A percentile compares a stretch with the other conserved stretches of the same genome.
These are phyloP conservation scores for Chiloscyllium punctatum DNA, from an alignment of 2,797 vertebrate genomes.

Conservation along the genomic window DNA sequence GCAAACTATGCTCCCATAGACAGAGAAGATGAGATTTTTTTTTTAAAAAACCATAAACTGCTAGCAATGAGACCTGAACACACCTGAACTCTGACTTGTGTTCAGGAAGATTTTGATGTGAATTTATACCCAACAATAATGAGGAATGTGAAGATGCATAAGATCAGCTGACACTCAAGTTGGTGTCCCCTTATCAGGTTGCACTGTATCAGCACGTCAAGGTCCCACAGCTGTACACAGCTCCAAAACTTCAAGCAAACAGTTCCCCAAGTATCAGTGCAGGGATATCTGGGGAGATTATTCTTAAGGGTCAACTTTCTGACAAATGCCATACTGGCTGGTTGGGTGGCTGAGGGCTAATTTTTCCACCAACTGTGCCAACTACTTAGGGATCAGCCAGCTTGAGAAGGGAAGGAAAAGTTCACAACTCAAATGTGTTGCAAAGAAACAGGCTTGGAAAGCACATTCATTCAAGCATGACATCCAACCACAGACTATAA, in stretches of 20 bases:
- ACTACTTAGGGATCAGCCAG: not conserved
- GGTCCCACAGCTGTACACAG: not conserved
- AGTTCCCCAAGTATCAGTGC: not conserved
- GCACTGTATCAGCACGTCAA: not conserved
- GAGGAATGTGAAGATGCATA: too few relatives aligned
- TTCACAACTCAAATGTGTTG: not conserved
- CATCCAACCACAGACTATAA: not conserved
- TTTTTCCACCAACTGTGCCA: not conserved
- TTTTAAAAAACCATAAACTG: not conserved
- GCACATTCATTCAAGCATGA: not conserved
- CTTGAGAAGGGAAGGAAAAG: not conserved
- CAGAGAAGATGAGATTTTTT: too few relatives aligned
- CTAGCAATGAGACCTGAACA: not conserved
- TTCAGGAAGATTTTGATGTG: not conserved
- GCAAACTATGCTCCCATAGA: too few relatives aligned
- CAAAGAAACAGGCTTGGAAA: not conserved
- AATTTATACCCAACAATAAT: not conserved
- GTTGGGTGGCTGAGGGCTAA: not conserved
- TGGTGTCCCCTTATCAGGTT: not conserved
- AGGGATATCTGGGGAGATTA: not conserved
- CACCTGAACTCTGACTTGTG: not conserved
- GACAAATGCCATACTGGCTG: not conserved
- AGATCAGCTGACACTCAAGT: not conserved
- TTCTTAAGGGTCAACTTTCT: not conserved
- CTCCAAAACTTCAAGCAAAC: not conserved